Evolutionary conservation across 2,888 invertebrate genomes (phyloP).

Genomic region (Epsilonema sp.): DNA sequence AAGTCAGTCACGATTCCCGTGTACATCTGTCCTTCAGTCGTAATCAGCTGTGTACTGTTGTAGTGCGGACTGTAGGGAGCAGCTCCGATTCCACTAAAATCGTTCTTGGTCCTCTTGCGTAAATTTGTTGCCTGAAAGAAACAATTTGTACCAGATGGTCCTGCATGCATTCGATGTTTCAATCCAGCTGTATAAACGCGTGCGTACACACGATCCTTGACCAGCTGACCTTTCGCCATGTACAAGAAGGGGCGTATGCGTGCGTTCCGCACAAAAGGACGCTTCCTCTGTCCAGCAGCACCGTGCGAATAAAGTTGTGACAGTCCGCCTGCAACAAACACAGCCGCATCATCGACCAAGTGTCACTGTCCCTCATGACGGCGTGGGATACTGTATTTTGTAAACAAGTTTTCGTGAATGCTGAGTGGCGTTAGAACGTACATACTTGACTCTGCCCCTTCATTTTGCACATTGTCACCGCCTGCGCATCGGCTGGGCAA

Average conservation of each 20-base stretch:
- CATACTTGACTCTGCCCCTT: background rate
- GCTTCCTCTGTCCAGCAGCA: background rate
- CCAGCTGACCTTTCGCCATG: slow-evolving; percentile 9
- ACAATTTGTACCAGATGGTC: too few relatives aligned
- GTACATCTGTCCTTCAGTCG: slow-evolving; percentile 6
- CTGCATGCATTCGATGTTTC: too few relatives aligned
- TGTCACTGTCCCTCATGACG: too few relatives aligned
- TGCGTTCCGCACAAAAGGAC: slow-evolving; percentile 10
- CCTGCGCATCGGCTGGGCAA: background rate
- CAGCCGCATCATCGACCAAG: background rate
- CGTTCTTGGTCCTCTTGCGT: background rate
- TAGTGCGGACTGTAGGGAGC: slow-evolving; percentile 7
- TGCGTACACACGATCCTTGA: too few relatives aligned
- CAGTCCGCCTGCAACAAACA: slow-evolving; percentile 6
- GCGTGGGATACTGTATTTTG: background rate
- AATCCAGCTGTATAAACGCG: too few relatives aligned
- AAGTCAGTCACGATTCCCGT: slow-evolving; percentile 10
- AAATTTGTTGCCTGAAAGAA: slow-evolving; percentile 4
- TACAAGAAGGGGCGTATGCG: slow-evolving; percentile 7
- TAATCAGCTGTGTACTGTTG: background rate
- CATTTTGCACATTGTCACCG: background rate
- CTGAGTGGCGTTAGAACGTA: background rate
- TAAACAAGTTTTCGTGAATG: background rate
- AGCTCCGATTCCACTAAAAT: slow-evolving; percentile 5
- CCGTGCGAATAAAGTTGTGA: slow-evolving; percentile 7